Evolutionary conservation across 1,140 invertebrate species (phyloP), one percentile per base, ranked within the genome.

Genomic region (Dendroctonus valens): DNA sequence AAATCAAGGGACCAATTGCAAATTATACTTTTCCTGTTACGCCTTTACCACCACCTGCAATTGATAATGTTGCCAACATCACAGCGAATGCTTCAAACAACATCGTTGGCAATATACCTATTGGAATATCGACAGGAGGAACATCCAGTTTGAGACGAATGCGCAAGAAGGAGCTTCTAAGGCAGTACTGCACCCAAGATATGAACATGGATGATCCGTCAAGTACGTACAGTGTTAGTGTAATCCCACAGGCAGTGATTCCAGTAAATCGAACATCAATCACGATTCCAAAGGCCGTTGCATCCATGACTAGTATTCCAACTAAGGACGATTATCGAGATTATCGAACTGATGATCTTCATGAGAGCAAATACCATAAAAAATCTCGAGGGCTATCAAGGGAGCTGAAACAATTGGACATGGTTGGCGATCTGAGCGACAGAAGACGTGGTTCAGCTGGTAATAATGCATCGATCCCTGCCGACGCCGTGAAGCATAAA

Each of bases 1-100:
- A 95, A 78, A 94, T 94, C 66, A 94, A 94, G 78, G 92, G 92
- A 8, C 92, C 92, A 0, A 91, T 93, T 72, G 88, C 89, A 0
- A 91, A 91, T 72, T 91, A 91, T 53, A 82, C 86, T 0, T 79
- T 85, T 3, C 79, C 79, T 5, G 77, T 81, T 8, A 74, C 80
- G 49, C 76, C 81, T 7, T 80, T 84, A 69, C 86, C 85, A 51
- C 78, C 80, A 39, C 78, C 81, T 12, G 80, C 80, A 60, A 60
- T 73, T 50, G 68, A 73, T 54, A 69, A 74, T 6, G 74, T 77
- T 41, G 40, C 71, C 5, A 71, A 66, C 57, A 57, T 62, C 5
- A 59, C 55, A 3, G 15, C 54, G 6, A 62, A 42, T 42, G 46
- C 58, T 7, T 51, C 14, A 14, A 74, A 69, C 63, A 72, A 71